Evolutionary conservation across 2,113 vertebrate species (phyloP), one percentile per base, ranked within the genome.

Genomic region (Hemibagrus wyckioides): DNA sequence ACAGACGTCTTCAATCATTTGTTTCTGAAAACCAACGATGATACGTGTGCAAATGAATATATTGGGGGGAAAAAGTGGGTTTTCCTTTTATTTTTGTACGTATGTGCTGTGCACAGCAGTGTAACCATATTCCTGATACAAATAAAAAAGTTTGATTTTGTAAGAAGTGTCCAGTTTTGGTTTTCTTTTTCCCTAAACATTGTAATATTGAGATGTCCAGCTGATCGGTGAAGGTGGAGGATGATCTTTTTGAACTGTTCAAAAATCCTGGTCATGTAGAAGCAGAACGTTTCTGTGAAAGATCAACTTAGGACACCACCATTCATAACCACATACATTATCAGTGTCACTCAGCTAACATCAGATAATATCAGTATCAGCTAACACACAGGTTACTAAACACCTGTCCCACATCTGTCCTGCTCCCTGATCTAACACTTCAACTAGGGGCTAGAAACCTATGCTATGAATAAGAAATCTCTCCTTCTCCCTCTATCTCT

Each of bases 81-180:
- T 94, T 94, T 93, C 93, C 95, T 95, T 97, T 95, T 97, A 96
- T 96, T 97, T 97, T 97, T 96, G 95, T 97, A 97, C 94, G 95
- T 97, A 97, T 97, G 97, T 99, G 97, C 97, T 97, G 96, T 94
- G 97, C 97, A 99, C 97, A 97, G 95, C 95, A 94, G 92, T 96
- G 94, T 93, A 96, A 92, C 95, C 88, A 94, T 96, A 96, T 96
- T 96, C 92, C 91, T 95, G 86, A 96, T 96, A 95, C 95, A 87
- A 95, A 94, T 95, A 94, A 97, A 95, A 93, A 88, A 82, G 83
- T 85, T 82, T 63, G 41, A 82, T 88, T 88, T 85, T 88, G 57
- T 81, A 73, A 61, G 9, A 81, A 61, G 48, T 23, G 56, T 56
- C 65, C 36, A 28, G 21, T 57, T 82, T 73, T 39, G 44, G 13